phyloP scores from a whole-genome alignment of 2,888 invertebrate genomes.

The Iphiclides podalirius region DNA sequence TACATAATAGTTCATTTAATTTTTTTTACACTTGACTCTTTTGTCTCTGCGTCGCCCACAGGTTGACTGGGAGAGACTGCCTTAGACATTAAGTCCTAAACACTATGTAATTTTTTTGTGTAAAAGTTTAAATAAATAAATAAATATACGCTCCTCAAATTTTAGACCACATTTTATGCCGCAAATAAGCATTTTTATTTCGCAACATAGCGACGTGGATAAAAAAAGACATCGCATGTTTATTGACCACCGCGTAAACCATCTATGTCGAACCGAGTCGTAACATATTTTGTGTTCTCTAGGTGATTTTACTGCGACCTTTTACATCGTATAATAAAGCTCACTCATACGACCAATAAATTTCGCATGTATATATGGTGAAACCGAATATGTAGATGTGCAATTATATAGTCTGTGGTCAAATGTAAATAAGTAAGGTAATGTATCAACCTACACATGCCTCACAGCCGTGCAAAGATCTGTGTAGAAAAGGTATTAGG shows the following conservation, averaged over 20 bases:
- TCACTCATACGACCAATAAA: slow-evolving; percentile 1
- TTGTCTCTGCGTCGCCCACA: too few relatives aligned
- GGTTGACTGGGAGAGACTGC: too few relatives aligned
- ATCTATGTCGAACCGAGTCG: slow-evolving; percentile 10
- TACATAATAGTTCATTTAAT: too few relatives aligned
- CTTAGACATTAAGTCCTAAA: too few relatives aligned
- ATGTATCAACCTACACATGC: too few relatives aligned
- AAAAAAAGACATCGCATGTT: slow-evolving; percentile 7
- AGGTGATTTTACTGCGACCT: slow-evolving; percentile 17
- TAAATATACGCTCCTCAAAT: too few relatives aligned
- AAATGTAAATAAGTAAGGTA: background rate
- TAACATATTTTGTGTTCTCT: slow-evolving; percentile 10
- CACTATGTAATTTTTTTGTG: too few relatives aligned
- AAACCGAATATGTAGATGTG: background rate
- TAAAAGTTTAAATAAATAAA: too few relatives aligned
- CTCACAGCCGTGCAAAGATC: too few relatives aligned
- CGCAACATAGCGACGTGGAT: background rate
- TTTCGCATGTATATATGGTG: background rate
- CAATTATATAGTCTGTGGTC: background rate
- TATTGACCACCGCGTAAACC: slow-evolving; percentile 21
- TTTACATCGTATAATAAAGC: slow-evolving; percentile 20
- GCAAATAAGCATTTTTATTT: slow-evolving; percentile 4
- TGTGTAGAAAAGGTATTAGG: too few relatives aligned
- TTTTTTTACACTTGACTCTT: too few relatives aligned
- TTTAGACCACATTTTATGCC: too few relatives aligned